Conservation (phyloP, 2,113 vertebrate species). For the Nycticryphes semicollaris region DNA sequence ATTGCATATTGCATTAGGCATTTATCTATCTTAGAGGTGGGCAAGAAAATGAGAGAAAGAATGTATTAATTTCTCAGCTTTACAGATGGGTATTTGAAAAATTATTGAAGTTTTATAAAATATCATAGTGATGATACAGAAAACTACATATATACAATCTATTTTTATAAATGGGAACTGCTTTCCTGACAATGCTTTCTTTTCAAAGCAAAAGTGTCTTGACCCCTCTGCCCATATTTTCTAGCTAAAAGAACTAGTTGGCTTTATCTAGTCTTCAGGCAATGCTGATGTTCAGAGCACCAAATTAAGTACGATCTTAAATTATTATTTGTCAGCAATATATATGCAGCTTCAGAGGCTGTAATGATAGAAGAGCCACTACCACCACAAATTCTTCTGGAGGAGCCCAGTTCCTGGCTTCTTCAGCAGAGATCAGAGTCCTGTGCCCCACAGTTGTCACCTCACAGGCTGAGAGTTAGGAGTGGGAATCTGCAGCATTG, state of each 20-base stretch:
- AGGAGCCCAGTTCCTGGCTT: not conserved
- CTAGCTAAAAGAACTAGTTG: not conserved
- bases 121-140: not conserved
- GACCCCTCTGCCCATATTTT: not conserved
- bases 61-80: not conserved
- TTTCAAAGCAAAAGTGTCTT: not conserved
- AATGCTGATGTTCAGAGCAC: not conserved
- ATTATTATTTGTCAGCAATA: not conserved
- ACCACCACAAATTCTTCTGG: not conserved
- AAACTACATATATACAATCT: not conserved
- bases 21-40: not conserved
- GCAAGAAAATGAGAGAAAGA: not conserved
- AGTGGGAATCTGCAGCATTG: not conserved
- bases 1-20: accelerated
- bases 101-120: not conserved
- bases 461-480: not conserved
- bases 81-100: not conserved
- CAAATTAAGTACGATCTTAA: not conserved
- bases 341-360: not conserved
- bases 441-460: accelerated
- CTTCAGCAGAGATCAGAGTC: not conserved
- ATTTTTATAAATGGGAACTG: not conserved
- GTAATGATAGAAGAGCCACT: not conserved
- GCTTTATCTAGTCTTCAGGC: not conserved
- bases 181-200: not conserved